A percentile compares a stretch with the other conserved stretches of the same genome.
These are phyloP conservation scores for Heliconius hortense DNA, from an alignment of 2,888 invertebrate species.

Conservation along the genomic window DNA sequence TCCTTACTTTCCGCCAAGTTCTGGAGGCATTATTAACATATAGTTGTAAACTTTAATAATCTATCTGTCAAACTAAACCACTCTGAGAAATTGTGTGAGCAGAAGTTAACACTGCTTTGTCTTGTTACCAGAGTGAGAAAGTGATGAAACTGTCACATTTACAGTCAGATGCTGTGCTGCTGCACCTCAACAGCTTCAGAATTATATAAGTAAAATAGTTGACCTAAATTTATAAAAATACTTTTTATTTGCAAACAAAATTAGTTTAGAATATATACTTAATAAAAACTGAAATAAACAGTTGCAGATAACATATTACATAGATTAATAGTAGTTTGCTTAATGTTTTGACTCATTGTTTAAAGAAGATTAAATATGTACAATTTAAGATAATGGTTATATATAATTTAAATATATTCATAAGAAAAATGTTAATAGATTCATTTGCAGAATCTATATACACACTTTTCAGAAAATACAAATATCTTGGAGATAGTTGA, in stretches of 20 bases:
- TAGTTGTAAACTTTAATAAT: too few relatives aligned
- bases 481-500: not conserved
- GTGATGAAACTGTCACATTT: too few relatives aligned
- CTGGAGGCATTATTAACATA: too few relatives aligned
- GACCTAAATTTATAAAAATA: not conserved
- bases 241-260: not conserved
- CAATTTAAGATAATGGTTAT: not conserved
- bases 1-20: too few relatives aligned
- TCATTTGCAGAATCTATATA: not conserved
- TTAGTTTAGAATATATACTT: slow-evolving; percentile 4
- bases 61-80: too few relatives aligned
- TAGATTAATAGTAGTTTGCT: not conserved
- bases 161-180: not conserved
- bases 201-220: slow-evolving; percentile 3
- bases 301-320: slow-evolving; percentile 1
- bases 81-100: too few relatives aligned
- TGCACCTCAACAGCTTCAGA: not conserved
- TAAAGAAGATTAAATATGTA: not conserved
- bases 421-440: not conserved
- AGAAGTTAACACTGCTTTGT: too few relatives aligned
- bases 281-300: not conserved
- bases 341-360: not conserved
- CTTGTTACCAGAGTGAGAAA: too few relatives aligned
- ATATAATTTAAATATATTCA: not conserved
- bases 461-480: not conserved